Evolutionary conservation across 53 echinoderm and acorn worm genomes (phyloP).

Genomic region (Arbacia lixula): DNA sequence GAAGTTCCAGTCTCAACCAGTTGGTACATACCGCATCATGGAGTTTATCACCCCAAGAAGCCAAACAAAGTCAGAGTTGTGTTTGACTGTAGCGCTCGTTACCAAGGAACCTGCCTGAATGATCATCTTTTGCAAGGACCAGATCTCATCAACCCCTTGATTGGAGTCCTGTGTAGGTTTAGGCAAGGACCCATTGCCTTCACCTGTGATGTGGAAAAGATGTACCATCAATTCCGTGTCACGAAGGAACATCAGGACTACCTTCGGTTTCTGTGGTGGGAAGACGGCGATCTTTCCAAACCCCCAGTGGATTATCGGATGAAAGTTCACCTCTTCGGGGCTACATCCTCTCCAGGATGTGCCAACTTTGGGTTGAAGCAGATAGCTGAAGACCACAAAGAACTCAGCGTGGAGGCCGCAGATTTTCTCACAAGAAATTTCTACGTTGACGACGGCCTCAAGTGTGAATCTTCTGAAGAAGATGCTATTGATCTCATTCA

Average conservation of each 20-base stretch:
- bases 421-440: constrained; percentile 66
- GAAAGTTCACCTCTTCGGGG: constrained; percentile 66
- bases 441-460: constrained; percentile 74
- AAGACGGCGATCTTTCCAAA: constrained; percentile 38
- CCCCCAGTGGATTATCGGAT: constrained; percentile 52
- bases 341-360: constrained; percentile 65
- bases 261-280: constrained; percentile 69
- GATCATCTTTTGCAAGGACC: constrained; percentile 61
- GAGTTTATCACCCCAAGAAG: constrained; percentile 65
- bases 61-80: constrained; percentile 66
- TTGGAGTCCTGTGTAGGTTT: constrained; percentile 66
- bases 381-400: constrained; percentile 53
- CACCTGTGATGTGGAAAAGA: constrained; percentile 63
- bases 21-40: constrained; percentile 77
- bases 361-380: constrained; percentile 69
- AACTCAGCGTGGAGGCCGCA: constrained; percentile 57
- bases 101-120: constrained; percentile 63
- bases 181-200: constrained; percentile 47
- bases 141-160: constrained; percentile 66
- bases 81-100: constrained; percentile 61
- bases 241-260: constrained; percentile 52
- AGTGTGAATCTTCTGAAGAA: constrained; percentile 1
- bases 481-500: constrained; percentile 18
- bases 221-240: constrained; percentile 72
- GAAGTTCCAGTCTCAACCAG: no score